Conservation (phyloP, 2,113 vertebrate genomes). For the Ranitomeya variabilis region DNA sequence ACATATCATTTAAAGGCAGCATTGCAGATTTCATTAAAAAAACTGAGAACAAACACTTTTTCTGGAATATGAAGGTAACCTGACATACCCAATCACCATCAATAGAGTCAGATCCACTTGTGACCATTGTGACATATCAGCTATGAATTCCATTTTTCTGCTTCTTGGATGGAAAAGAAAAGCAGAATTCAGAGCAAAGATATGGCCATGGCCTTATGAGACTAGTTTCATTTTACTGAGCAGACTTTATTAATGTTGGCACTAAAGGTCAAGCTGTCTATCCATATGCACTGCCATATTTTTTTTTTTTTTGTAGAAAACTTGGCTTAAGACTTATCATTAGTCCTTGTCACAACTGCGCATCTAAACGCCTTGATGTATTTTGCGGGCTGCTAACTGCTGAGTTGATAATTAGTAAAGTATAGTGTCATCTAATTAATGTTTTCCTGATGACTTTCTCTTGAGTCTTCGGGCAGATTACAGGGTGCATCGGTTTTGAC, state of each 20-base stretch:
- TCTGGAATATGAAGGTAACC: no score
- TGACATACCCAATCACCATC: no score
- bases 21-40: no score
- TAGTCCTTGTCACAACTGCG: neutral
- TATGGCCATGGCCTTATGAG: neutral
- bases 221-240: neutral
- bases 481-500: constrained; percentile 35
- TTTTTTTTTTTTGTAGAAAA: neutral
- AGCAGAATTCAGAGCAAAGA: no score
- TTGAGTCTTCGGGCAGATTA: constrained; percentile 28
- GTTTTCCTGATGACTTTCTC: neutral
- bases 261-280: neutral
- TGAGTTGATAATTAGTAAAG: constrained; percentile 3
- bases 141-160: no score
- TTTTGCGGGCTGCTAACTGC: neutral
- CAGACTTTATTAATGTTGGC: neutral
- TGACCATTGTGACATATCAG: no score
- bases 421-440: constrained; percentile 3
- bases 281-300: neutral
- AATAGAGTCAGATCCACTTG: no score
- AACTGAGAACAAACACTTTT: no score
- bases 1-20: no score
- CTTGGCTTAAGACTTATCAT: neutral
- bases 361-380: neutral
- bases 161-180: no score